A percentile compares a stretch with the other conserved stretches of the same genome.
phyloP scores from a whole-genome alignment of 2,113 vertebrate genomes.

The Syngnathus scovelli region DNA sequence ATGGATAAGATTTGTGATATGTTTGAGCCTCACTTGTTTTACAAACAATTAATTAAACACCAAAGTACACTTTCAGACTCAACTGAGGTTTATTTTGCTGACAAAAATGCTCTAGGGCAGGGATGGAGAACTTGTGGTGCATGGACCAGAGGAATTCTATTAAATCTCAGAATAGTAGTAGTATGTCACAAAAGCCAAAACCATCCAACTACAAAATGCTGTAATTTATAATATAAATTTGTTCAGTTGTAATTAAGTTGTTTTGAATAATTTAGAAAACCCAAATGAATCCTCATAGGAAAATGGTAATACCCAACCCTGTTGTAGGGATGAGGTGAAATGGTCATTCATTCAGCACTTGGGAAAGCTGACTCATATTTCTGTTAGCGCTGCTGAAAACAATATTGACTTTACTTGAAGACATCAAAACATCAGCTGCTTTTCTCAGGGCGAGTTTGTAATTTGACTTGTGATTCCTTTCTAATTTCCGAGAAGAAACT shows the following conservation, averaged over 20 bases:
- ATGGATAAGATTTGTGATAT: no score
- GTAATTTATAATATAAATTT: no score
- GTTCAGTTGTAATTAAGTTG: not conserved
- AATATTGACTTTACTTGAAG: conserved; percentile 3
- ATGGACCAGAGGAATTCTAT: not conserved
- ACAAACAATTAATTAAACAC: no score
- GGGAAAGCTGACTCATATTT: not conserved
- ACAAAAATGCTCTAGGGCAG: not conserved
- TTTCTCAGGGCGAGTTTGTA: not conserved
- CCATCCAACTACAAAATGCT: not conserved
- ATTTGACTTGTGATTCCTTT: conserved; percentile 1
- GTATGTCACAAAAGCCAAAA: not conserved
- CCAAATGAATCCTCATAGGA: not conserved
- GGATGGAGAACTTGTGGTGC: not conserved
- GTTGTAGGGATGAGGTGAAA: not conserved
- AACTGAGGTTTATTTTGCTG: not conserved
- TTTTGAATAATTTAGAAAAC: not conserved
- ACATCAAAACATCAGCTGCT: not conserved
- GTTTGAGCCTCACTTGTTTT: no score
- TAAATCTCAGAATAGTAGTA: not conserved
- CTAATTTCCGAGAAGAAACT: not conserved
- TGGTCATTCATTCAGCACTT: not conserved
- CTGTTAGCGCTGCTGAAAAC: not conserved
- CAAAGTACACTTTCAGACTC: not conserved
- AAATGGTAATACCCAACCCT: not conserved